Evolutionary conservation across 2,113 vertebrate species (phyloP).

Genomic region (Pelodiscus sinensis): DNA sequence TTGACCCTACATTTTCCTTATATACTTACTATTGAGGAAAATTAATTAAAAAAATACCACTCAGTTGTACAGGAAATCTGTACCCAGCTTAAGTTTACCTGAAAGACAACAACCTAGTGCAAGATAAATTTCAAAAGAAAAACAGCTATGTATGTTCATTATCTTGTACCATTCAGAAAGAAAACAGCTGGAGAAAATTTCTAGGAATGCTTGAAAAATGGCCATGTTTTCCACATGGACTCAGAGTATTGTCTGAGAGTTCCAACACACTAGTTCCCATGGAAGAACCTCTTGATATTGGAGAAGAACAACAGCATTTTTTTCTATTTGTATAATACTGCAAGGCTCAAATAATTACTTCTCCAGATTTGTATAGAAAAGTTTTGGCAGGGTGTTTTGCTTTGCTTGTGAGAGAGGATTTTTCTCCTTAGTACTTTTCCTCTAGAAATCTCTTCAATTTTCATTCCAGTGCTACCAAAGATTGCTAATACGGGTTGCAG

Average conservation of each 20-base stretch:
- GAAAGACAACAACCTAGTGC: not conserved
- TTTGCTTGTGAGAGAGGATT: not conserved
- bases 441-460: not conserved
- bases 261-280: not conserved
- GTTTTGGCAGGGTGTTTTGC: not conserved
- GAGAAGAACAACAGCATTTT: not conserved
- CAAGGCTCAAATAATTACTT: not conserved
- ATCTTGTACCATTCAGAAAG: not conserved
- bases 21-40: not conserved
- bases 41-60: not conserved
- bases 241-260: not conserved
- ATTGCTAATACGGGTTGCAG: not conserved
- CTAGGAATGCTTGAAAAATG: not conserved
- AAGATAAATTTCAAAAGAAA: not conserved
- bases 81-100: not conserved
- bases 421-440: not conserved
- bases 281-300: not conserved
- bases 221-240: fast-evolving
- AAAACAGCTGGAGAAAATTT: not conserved
- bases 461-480: not conserved
- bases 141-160: not conserved
- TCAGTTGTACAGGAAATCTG: not conserved
- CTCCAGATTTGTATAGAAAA: not conserved
- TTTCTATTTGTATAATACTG: not conserved
- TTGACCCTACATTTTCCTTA: not conserved